Evolutionary conservation across 2,888 invertebrate species (phyloP).

Genomic region (Drosophila sordidula): DNA sequence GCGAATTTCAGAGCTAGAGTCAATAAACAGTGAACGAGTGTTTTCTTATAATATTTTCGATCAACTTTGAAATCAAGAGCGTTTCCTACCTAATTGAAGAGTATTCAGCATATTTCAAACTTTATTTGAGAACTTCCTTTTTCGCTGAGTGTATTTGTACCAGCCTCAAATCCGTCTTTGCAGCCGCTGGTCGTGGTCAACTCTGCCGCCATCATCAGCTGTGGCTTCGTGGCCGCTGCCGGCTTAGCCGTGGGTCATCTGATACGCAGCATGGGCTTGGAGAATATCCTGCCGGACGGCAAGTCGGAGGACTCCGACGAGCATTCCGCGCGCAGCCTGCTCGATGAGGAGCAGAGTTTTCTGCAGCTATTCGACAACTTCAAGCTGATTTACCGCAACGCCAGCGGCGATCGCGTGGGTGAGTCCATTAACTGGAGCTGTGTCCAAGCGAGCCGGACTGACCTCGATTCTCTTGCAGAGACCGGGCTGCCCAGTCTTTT

Average conservation of each 20-base stretch:
- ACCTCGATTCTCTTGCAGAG: conserved; percentile 48
- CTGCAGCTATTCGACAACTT: conserved; percentile 67
- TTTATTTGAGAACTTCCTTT: not conserved
- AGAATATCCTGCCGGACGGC: conserved; percentile 38
- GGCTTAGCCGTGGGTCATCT: conserved; percentile 65
- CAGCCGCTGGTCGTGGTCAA: conserved; percentile 77
- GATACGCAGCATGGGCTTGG: conserved; percentile 64
- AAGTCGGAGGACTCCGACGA: not conserved
- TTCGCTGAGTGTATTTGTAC: not conserved
- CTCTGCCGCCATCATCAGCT: conserved; percentile 71
- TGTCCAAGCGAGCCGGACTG: too few relatives aligned
- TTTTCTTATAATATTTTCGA: too few relatives aligned
- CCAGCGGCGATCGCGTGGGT: conserved; percentile 72
- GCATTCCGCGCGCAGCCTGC: conserved; percentile 27
- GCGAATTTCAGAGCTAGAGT: too few relatives aligned
- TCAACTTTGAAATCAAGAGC: too few relatives aligned
- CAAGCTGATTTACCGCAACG: conserved; percentile 77
- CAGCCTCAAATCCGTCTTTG: too few relatives aligned
- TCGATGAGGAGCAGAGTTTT: conserved; percentile 38
- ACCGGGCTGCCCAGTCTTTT: conserved; percentile 78
- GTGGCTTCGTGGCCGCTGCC: conserved; percentile 67
- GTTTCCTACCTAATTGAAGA: too few relatives aligned
- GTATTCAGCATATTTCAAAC: not conserved
- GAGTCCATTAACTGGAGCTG: conserved; percentile 2
- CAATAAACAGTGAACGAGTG: too few relatives aligned